These are phyloP conservation scores for Thryonomys swinderianus DNA, from an alignment of 2,113 vertebrate species.

Conservation along the genomic window DNA sequence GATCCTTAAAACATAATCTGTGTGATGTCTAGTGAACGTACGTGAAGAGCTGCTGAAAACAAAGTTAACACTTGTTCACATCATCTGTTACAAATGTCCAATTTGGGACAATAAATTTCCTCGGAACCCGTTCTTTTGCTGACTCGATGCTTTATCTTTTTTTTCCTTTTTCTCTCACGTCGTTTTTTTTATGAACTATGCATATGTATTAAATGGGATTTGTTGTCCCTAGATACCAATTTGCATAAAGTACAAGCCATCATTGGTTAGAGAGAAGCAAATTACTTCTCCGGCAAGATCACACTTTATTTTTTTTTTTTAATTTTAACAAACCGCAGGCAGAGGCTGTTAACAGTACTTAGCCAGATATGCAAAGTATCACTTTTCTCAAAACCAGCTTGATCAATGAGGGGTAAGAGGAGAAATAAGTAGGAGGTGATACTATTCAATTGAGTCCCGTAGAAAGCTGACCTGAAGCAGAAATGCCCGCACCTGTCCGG, in stretches of 20 bases:
- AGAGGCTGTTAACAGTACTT: constrained; percentile 98
- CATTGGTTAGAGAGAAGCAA: constrained; percentile 99
- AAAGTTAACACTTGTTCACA: constrained; percentile 94
- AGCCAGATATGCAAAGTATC: constrained; percentile 97
- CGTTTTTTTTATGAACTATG: constrained; percentile 95
- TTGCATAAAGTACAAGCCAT: constrained; percentile 99
- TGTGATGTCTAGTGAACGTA: constrained; percentile 91
- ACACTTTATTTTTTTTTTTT: constrained; percentile 91
- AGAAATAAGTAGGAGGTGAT: constrained; percentile 83
- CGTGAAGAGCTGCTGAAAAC: constrained; percentile 91
- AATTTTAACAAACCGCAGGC: constrained; percentile 93
- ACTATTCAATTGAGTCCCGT: constrained; percentile 90
- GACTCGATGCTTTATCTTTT: constrained; percentile 91
- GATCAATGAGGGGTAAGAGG: constrained; percentile 90
- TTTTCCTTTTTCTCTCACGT: constrained; percentile 89
- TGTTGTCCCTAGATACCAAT: constrained; percentile 99
- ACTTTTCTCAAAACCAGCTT: constrained; percentile 92
- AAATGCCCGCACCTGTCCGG: constrained; percentile 49
- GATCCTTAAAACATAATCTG: constrained; percentile 93
- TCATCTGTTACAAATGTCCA: constrained; percentile 95
- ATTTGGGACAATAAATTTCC: constrained; percentile 92
- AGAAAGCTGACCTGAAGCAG: constrained; percentile 75
- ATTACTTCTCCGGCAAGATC: constrained; percentile 98
- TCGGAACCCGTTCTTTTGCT: constrained; percentile 92
- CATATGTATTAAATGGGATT: constrained; percentile 99